Conservation (phyloP, 2,888 invertebrate genomes). For the Acanthosepion pharaonis region DNA sequence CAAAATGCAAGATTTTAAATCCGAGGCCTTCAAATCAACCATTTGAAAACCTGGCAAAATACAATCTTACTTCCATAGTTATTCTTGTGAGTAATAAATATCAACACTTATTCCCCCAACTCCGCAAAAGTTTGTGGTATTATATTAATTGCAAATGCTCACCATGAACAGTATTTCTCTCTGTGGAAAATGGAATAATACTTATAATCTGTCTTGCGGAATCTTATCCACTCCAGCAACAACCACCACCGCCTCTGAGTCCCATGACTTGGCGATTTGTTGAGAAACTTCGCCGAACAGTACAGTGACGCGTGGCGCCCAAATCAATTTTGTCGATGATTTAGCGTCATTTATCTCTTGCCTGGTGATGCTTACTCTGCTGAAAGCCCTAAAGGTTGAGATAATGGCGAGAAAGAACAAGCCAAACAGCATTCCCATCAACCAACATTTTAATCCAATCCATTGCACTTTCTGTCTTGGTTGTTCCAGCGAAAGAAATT, state of each 20-base stretch:
- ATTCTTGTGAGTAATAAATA: too few relatives aligned
- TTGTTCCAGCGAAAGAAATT: background rate
- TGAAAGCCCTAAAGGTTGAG: background rate
- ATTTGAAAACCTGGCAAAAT: too few relatives aligned
- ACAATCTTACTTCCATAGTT: too few relatives aligned
- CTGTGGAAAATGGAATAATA: background rate
- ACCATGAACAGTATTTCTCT: background rate
- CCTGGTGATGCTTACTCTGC: background rate
- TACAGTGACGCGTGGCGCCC: background rate
- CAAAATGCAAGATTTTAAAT: too few relatives aligned
- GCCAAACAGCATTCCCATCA: background rate
- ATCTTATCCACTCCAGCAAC: background rate
- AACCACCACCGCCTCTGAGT: fast-evolving
- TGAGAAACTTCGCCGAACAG: background rate
- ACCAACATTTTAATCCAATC: background rate
- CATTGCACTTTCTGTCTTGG: background rate
- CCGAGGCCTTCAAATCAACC: too few relatives aligned
- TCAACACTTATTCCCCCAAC: too few relatives aligned
- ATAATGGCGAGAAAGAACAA: background rate
- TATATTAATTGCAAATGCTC: too few relatives aligned
- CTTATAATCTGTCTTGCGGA: too few relatives aligned
- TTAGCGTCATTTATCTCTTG: background rate
- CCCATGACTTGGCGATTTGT: background rate
- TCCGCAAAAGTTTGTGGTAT: too few relatives aligned
- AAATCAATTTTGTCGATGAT: background rate